These are phyloP conservation scores for Vireo griseus DNA, from an alignment of 2,797 vertebrate species.

Conservation along the genomic window DNA sequence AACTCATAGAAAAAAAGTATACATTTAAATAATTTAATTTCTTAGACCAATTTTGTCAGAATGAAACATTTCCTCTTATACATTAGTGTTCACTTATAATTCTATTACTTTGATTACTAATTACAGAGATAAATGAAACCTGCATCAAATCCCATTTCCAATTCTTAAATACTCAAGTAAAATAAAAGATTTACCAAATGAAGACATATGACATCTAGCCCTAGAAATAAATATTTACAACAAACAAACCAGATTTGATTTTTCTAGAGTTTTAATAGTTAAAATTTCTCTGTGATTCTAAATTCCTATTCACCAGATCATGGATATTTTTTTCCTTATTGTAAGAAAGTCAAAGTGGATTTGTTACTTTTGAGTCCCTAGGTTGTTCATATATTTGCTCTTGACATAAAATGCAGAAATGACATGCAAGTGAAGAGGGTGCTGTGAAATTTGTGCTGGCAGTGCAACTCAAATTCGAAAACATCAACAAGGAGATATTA, in stretches of 20 bases:
- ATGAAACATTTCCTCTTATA: not conserved
- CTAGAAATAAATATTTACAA: not conserved
- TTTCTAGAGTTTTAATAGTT: not conserved
- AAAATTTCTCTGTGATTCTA: not conserved
- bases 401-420: not conserved
- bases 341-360: not conserved
- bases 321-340: not conserved
- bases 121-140: not conserved
- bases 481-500: not conserved
- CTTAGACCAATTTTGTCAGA: not conserved
- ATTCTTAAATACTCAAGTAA: not conserved
- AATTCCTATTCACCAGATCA: not conserved
- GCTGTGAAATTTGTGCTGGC: not conserved
- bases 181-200: not conserved
- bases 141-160: not conserved
- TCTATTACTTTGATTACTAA: not conserved
- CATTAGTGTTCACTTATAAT: not conserved
- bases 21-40: not conserved
- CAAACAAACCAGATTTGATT: not conserved
- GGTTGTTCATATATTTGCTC: not conserved
- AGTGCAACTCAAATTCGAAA: not conserved
- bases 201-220: not conserved
- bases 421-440: not conserved
- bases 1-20: accelerated
- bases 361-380: not conserved